phyloP scores from a whole-genome alignment of 2,888 invertebrate genomes.

The Dryocosmus kuriphilus region DNA sequence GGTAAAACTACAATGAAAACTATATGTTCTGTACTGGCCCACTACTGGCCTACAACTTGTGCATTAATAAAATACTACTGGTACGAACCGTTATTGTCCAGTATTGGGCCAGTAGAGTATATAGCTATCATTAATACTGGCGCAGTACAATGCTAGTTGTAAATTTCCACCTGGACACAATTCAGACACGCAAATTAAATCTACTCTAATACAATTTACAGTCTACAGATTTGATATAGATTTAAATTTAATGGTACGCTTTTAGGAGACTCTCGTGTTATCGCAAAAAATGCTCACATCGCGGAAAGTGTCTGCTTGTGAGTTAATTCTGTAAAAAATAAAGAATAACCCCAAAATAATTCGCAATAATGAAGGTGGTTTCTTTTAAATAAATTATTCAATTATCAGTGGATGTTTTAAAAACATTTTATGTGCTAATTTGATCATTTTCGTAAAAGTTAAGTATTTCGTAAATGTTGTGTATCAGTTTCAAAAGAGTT shows the following conservation, averaged over 20 bases:
- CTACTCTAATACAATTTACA: not conserved
- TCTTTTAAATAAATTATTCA: no score
- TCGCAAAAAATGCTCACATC: constrained; percentile 3
- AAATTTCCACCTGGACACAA: not conserved
- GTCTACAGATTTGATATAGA: constrained; percentile 8
- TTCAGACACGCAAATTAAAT: not conserved
- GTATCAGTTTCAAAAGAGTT: constrained; percentile 8
- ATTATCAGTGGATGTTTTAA: not conserved
- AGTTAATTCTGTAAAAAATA: constrained; percentile 10
- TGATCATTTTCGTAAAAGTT: not conserved
- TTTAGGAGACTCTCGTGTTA: constrained; percentile 7
- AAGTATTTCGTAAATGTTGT: not conserved
- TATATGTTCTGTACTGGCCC: no score
- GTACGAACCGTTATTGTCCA: no score
- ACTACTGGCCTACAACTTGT: no score
- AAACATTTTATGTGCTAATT: not conserved
- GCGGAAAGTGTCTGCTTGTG: constrained; percentile 23
- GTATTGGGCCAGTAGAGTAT: no score
- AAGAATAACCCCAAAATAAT: not conserved
- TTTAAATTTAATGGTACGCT: constrained; percentile 14
- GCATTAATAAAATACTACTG: no score
- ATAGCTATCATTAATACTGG: no score
- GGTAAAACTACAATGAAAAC: no score
- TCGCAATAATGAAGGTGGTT: not conserved
- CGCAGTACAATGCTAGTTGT: no score